These are phyloP conservation scores for Lypha dubia DNA, from an alignment of 2,888 invertebrate species.

Conservation along the genomic window DNA sequence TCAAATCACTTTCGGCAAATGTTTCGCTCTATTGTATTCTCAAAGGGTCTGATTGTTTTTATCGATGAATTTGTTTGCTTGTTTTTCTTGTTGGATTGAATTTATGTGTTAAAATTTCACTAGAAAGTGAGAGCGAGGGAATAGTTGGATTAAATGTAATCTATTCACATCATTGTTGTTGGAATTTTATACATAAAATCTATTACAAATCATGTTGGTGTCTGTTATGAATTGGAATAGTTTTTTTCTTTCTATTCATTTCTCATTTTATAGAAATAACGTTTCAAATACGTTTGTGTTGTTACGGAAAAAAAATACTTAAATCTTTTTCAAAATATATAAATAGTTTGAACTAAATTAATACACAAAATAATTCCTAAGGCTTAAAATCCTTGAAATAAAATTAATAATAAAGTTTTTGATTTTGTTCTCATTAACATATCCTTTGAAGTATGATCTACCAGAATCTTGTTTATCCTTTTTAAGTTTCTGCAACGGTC, in stretches of 20 bases:
- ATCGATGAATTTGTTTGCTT: background rate
- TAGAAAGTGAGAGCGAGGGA: too few relatives aligned
- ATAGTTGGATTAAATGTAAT: slow-evolving; percentile 2
- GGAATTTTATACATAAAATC: background rate
- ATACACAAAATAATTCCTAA: slow-evolving; percentile 31
- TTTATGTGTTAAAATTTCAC: slow-evolving; percentile 6
- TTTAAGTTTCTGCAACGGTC: background rate
- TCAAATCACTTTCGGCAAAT: slow-evolving; percentile 34
- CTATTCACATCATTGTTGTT: background rate
- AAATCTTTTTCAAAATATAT: too few relatives aligned
- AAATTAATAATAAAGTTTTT: slow-evolving; percentile 53
- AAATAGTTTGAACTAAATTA: background rate
- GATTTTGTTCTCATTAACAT: background rate
- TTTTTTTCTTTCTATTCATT: too few relatives aligned
- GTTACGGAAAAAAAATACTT: too few relatives aligned
- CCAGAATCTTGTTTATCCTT: slow-evolving; percentile 17
- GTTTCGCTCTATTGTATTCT: slow-evolving; percentile 34
- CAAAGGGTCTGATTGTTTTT: slow-evolving; percentile 20
- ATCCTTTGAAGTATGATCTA: slow-evolving; percentile 65
- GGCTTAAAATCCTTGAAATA: slow-evolving; percentile 23
- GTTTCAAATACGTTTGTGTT: too few relatives aligned
- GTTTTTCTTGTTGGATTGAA: background rate
- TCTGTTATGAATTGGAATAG: background rate
- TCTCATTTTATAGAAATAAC: too few relatives aligned
- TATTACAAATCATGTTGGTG: background rate